Evolutionary conservation across 2,888 invertebrate genomes (phyloP).

Genomic region (Meiosimyza platycephala): DNA sequence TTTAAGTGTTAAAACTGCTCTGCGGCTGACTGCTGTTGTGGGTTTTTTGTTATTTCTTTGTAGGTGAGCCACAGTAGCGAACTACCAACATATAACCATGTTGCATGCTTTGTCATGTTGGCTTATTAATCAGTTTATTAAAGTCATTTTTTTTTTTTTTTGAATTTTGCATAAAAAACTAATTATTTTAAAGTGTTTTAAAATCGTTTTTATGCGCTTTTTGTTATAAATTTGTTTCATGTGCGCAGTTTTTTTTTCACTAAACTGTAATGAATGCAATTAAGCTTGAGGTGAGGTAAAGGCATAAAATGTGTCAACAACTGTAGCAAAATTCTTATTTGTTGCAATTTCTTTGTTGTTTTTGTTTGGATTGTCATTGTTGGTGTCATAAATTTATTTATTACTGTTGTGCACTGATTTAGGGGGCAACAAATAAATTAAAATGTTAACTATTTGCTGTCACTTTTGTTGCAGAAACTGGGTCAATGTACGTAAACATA

Average conservation of each 20-base stretch:
- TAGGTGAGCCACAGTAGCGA: neutral
- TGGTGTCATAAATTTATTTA: constrained; percentile 22
- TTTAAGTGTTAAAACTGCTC: neutral
- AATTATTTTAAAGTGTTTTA: constrained; percentile 8
- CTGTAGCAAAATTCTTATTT: neutral
- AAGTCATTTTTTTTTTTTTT: neutral
- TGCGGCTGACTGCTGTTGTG: neutral
- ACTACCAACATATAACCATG: neutral
- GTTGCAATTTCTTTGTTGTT: constrained; percentile 4
- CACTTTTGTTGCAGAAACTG: neutral
- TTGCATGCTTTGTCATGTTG: neutral
- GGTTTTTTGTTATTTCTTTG: neutral
- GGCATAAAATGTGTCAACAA: constrained; percentile 25
- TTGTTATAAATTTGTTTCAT: constrained; percentile 6
- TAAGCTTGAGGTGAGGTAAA: neutral
- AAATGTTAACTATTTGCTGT: constrained; percentile 27
- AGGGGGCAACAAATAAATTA: constrained; percentile 14
- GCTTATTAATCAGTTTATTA: constrained; percentile 19
- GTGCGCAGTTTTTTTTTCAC: neutral
- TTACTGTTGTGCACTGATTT: neutral
- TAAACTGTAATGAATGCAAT: neutral
- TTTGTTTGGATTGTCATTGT: constrained; percentile 1
- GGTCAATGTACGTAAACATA: neutral
- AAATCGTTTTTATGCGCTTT: constrained; percentile 11
- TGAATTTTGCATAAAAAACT: neutral